Base-by-base conservation (phyloP, 2,797 vertebrate species). In the Poecile montanus region DNA sequence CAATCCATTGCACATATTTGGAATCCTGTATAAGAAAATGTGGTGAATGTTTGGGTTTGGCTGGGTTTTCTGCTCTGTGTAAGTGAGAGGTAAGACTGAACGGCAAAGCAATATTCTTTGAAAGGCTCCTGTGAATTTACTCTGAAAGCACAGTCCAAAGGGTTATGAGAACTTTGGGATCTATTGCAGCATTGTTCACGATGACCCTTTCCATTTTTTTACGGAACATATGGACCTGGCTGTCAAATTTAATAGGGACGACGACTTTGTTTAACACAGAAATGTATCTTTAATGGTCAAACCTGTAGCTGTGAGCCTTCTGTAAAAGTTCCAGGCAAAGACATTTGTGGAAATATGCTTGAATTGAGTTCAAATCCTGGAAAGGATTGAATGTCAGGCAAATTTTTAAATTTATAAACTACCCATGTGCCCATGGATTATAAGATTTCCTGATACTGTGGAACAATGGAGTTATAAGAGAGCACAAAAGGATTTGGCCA, bases 241-340 rank as follows among this genome's bases (percentile, higher is more conserved):
- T 93, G 85, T 79, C 89, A 91, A 82, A 95, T 97, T 96, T 91
- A 95, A 92, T 88, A 71, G 42, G 54, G 62, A 89, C 40, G 29
- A 89, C 26, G 25, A 81, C 71, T 96, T 93, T 54, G 53, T 89
- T 95, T 93, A 78, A 82, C 72, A 81, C 54, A 83, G 66, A 89
- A 88, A 78, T 38, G 3, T 83, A 62, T 82, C 45, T 91, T 95
- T 89, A 79, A 78, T 89, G 85, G 72, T 48, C 57, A 87, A 95
- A 95, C n/a, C 56, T 94, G 74, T 89, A 76, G 56, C 66, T 91
- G 29, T 76, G 72, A 89, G 63, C 53, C 45, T 94, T 94, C 82
- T 74, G 51, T 73, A 87, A 92, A 88, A 94, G 22, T 85, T 57
- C 82, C 48, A 54, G 44, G 26, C 82, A 72, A 65, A 85, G 14